Percentiles rank a stretch among this genome's conserved stretches.
These are phyloP conservation scores for Halcyon malimbica DNA, from an alignment of 2,113 vertebrate species.

Conservation along the genomic window DNA sequence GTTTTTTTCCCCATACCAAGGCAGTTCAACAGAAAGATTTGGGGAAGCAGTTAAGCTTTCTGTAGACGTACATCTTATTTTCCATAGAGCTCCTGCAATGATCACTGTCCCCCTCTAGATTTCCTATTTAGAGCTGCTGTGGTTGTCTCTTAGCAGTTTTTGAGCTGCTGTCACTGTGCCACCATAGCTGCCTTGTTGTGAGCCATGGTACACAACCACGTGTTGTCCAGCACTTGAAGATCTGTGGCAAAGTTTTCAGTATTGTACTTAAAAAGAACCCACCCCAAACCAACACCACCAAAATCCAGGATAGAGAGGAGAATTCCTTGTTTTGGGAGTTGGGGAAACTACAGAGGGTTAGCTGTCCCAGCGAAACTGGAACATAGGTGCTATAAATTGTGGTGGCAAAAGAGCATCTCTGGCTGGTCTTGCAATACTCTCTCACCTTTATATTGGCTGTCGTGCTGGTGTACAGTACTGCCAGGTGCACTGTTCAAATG, in stretches of 20 bases:
- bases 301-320: background rate
- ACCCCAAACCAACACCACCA: rapidly evolving
- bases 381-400: background rate
- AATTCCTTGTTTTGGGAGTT: background rate
- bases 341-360: rapidly evolving
- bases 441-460: background rate
- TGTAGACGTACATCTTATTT: background rate
- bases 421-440: background rate
- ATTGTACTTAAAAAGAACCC: background rate
- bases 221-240: background rate
- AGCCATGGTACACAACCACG: rapidly evolving
- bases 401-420: background rate
- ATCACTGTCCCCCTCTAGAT: background rate
- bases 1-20: background rate
- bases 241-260: background rate
- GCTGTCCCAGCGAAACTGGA: background rate
- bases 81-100: background rate
- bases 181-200: background rate
- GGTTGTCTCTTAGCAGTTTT: background rate
- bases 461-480: background rate
- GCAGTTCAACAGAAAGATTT: background rate
- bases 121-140: background rate
- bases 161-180: background rate
- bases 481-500: background rate
- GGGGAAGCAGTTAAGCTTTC: background rate